phyloP scores from a whole-genome alignment of 2,113 vertebrate species.

The Panurus biarmicus region DNA sequence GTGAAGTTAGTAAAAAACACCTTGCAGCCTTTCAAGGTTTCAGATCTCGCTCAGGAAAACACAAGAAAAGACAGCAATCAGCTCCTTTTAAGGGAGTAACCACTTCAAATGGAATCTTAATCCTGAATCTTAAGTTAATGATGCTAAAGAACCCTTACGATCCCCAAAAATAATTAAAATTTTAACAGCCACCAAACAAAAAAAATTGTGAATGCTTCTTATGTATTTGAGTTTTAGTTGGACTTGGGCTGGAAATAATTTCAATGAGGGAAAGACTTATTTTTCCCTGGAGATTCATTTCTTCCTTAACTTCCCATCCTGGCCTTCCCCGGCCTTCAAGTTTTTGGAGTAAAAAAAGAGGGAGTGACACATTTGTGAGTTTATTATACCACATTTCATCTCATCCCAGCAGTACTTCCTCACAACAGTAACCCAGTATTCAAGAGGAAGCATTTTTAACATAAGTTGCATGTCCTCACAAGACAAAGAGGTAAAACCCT shows the following conservation, averaged over 20 bases:
- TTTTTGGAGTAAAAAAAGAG: neutral
- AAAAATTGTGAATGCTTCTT: neutral
- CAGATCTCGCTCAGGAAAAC: neutral
- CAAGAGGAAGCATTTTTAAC: neutral
- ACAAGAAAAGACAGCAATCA: neutral
- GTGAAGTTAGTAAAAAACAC: neutral
- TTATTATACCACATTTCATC: neutral
- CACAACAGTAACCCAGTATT: neutral
- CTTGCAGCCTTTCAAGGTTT: neutral
- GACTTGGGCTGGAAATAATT: neutral
- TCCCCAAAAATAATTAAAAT: neutral
- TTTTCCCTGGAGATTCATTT: neutral
- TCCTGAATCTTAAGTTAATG: neutral
- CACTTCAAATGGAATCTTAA: neutral
- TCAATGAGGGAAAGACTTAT: neutral
- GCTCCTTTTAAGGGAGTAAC: neutral
- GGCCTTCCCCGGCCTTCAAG: neutral
- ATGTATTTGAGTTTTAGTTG: neutral
- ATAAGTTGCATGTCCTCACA: neutral
- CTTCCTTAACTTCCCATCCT: neutral
- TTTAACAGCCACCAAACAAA: neutral
- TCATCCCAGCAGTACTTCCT: neutral
- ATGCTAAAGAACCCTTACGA: neutral
- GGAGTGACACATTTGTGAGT: neutral
- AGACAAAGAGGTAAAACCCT: neutral